phyloP scores from a whole-genome alignment of 2,888 invertebrate species.

The Xestia rhomboidea region DNA sequence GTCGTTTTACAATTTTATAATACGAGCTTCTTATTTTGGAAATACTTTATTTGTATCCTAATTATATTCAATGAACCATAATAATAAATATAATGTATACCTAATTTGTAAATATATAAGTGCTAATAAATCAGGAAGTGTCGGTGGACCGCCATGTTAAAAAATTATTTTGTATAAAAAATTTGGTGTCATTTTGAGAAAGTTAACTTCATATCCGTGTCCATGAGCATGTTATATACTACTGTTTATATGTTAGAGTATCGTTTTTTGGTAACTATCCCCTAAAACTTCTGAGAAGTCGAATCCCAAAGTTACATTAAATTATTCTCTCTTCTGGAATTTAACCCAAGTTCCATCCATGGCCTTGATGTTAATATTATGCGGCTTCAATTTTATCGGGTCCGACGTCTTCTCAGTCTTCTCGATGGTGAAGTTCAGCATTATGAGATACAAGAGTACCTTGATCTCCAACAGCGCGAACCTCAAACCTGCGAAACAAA shows the following conservation, averaged over 20 bases:
- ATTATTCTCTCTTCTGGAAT: constrained; percentile 33
- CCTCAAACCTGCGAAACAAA: constrained; percentile 73
- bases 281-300: too few species aligned
- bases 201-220: not conserved
- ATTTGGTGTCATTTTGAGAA: not conserved
- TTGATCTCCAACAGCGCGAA: constrained; percentile 85
- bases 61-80: too few species aligned
- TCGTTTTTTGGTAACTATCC: not conserved
- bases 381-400: constrained; percentile 76
- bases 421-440: constrained; percentile 79
- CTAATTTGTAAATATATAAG: not conserved
- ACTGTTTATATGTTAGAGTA: not conserved
- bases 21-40: not conserved
- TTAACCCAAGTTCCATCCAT: constrained; percentile 31
- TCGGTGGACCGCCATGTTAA: too few species aligned
- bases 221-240: not conserved
- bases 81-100: too few species aligned
- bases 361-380: constrained; percentile 72
- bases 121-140: not conserved
- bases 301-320: not conserved
- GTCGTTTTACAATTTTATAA: too few species aligned
- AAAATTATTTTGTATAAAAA: not conserved
- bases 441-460: constrained; percentile 76
- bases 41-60: not conserved
- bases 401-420: constrained; percentile 80